Evolutionary conservation across 53 echinoderm and acorn worm species (phyloP).

Genomic region (Astropecten irregularis): DNA sequence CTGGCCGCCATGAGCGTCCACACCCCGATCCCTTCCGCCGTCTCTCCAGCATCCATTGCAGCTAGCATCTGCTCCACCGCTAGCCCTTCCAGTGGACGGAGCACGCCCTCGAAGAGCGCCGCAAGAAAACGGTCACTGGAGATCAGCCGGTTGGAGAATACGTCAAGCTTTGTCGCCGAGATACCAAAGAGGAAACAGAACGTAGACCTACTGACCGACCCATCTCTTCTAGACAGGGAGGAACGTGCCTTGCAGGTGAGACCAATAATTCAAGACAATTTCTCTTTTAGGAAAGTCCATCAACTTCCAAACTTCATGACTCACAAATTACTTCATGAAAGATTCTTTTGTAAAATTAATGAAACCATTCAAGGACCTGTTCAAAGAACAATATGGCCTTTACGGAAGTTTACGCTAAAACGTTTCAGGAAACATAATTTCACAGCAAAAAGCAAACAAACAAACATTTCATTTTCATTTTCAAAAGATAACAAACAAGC

Average conservation of each 20-base stretch:
- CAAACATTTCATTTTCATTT: no score
- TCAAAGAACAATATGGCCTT: no score
- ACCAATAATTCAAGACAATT: not conserved
- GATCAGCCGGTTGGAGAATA: conserved; percentile 59
- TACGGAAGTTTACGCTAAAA: no score
- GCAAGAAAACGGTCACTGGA: conserved; percentile 35
- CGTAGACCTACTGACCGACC: conserved; percentile 63
- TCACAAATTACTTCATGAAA: no score
- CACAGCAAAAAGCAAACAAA: no score
- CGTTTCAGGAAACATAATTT: no score
- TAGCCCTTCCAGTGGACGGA: conserved; percentile 34
- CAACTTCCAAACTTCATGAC: no score
- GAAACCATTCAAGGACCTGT: not conserved
- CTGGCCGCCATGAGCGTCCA: conserved; percentile 59
- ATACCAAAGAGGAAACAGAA: conserved; percentile 44
- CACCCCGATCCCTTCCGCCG: not conserved
- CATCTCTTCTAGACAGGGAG: conserved; percentile 61
- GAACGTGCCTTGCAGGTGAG: conserved; percentile 83
- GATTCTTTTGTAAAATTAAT: no score
- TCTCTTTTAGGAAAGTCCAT: no score
- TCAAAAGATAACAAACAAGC: no score
- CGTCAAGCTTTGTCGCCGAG: conserved; percentile 62
- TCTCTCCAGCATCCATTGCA: conserved; percentile 18
- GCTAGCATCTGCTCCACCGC: conserved; percentile 28
- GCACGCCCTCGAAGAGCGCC: conserved; percentile 27